These are phyloP conservation scores for Chromobotia macracanthus DNA, from an alignment of 2,797 vertebrate genomes.

Conservation along the genomic window DNA sequence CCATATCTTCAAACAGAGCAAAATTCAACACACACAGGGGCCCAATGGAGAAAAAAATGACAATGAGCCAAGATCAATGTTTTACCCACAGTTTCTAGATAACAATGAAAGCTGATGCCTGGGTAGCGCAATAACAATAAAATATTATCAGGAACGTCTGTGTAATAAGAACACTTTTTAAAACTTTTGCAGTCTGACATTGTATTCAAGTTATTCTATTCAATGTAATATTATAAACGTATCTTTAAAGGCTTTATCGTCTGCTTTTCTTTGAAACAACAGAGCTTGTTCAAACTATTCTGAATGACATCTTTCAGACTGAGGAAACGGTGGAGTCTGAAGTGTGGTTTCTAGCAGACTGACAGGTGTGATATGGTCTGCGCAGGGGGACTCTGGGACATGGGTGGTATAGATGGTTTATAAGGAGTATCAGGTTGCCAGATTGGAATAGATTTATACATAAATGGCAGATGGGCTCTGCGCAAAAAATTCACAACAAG, in stretches of 20 bases:
- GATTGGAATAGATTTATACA: conserved; percentile 74
- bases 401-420: background rate
- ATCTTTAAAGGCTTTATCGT: background rate
- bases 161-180: conserved; percentile 14
- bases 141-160: conserved; percentile 9
- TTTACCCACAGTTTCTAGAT: background rate
- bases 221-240: background rate
- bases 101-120: background rate
- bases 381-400: background rate
- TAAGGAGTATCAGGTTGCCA: conserved; percentile 12
- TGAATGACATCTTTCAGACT: background rate
- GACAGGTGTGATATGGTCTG: background rate
- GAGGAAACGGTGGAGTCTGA: background rate
- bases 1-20: background rate
- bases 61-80: conserved; percentile 21
- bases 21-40: background rate
- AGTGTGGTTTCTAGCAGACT: background rate
- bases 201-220: background rate
- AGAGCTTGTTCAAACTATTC: background rate
- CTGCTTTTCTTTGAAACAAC: background rate
- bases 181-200: background rate
- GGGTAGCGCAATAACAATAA: background rate
- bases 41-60: background rate
- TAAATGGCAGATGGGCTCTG: conserved; percentile 60
- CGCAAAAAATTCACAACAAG: background rate